These are phyloP conservation scores for Chaetodon auriga DNA, from an alignment of 2,113 vertebrate species.

Conservation along the genomic window DNA sequence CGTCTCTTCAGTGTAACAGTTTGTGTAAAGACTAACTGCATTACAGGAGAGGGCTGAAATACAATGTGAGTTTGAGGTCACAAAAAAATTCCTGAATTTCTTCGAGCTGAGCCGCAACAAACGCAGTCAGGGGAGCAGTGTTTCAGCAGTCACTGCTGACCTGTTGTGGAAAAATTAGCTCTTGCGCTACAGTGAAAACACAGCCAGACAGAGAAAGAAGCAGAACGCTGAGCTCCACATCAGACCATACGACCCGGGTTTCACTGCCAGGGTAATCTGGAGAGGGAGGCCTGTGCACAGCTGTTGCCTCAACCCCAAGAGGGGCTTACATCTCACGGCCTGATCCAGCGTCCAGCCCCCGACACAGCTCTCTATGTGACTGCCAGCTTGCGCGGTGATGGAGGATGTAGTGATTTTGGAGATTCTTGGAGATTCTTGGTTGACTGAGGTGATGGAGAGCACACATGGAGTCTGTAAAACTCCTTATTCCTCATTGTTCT, in stretches of 20 bases:
- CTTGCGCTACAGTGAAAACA: constrained; percentile 21
- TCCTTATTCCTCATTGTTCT: background rate
- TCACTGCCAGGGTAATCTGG: constrained; percentile 71
- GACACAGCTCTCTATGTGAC: constrained; percentile 50
- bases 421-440: constrained; percentile 34
- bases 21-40: background rate
- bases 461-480: background rate
- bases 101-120: background rate
- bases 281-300: constrained; percentile 71
- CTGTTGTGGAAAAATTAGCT: constrained; percentile 43
- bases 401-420: constrained; percentile 17
- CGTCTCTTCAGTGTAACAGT: background rate
- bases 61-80: background rate
- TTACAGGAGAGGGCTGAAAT: background rate
- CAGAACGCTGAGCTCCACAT: constrained; percentile 70
- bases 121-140: background rate
- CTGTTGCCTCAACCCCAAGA: constrained; percentile 70
- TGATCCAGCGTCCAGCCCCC: constrained; percentile 40
- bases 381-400: constrained; percentile 48
- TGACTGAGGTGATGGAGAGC: background rate
- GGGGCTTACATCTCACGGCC: constrained; percentile 39
- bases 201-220: constrained; percentile 27
- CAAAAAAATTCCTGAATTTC: background rate
- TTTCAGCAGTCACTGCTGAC: constrained; percentile 25
- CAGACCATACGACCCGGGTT: constrained; percentile 49